phyloP scores from a whole-genome alignment of 2,888 invertebrate species.

The Ormyrus nitidulus region DNA sequence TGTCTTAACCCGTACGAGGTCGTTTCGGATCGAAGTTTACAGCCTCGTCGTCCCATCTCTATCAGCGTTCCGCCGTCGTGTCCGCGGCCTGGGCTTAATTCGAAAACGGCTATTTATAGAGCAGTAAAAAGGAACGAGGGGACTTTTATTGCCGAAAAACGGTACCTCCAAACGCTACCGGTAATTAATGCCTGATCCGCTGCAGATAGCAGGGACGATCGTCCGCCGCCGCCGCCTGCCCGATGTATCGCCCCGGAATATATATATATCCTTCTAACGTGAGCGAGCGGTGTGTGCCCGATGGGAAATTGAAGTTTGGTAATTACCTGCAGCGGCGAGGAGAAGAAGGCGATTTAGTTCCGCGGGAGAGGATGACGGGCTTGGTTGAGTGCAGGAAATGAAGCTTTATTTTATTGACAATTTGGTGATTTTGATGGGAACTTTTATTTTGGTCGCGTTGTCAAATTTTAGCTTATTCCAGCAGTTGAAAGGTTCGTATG shows the following conservation, averaged over 20 bases:
- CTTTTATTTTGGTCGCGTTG: no score
- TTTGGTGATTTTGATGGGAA: no score
- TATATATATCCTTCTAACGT: not conserved
- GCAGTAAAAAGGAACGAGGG: constrained; percentile 26
- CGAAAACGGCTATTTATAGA: constrained; percentile 52
- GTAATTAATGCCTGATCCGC: constrained; percentile 44
- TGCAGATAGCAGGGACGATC: not conserved
- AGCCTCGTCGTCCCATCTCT: not conserved
- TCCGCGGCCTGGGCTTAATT: constrained; percentile 22
- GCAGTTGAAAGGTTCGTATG: no score
- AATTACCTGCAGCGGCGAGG: constrained; percentile 23
- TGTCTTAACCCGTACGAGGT: constrained; percentile 6
- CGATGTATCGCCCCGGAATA: not conserved
- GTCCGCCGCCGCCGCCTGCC: not conserved
- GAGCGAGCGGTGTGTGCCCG: no score
- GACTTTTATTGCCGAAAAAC: constrained; percentile 49
- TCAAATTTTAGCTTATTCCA: no score
- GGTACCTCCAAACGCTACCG: constrained; percentile 43
- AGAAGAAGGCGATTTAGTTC: constrained; percentile 20
- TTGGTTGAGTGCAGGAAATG: not conserved
- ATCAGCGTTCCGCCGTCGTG: not conserved
- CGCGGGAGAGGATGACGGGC: not conserved
- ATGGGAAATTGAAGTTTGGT: constrained; percentile 25
- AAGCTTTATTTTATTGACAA: not conserved
- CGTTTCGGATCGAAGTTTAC: constrained; percentile 34